Base-by-base conservation (phyloP, 2,797 vertebrate genomes). In the Sebastes vulpes region DNA sequence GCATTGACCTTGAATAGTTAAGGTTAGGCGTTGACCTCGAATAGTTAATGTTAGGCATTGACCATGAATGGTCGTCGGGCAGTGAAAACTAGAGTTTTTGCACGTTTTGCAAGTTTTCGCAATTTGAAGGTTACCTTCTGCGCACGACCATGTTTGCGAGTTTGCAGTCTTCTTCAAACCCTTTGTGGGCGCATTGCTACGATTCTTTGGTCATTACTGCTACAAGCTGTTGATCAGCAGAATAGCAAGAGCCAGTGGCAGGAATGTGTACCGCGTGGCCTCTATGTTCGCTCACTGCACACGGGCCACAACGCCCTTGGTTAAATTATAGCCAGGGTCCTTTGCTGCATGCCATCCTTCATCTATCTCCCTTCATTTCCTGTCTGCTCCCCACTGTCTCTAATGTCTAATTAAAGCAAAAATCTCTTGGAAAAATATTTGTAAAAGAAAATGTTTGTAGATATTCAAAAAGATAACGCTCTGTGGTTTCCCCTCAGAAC, bases 391-490 rank as follows among this genome's bases (percentile, higher is more conserved):
- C 56, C 58, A 61, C 48, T 64, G 60, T 64, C 59, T 72, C 21
- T 76, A 31, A 38, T 14, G 57, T 81, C 61, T 74, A 68, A 65
- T 64, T 79, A 71, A 61, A 6, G 6, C 25, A 14, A 75, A 32
- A 67, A 50, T 32, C 61, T 60, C 61, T 38, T 0, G 14, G 23
- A 65, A 52, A 75, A 46, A 67, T 16, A 32, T 69, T 12, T 66
- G 21, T 42, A 46, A 64, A 75, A 53, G 35, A 59, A 73, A 54
- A 58, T 59, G 23, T 81, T 75, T 78, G 66, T 57, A 12, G 53
- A 50, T 75, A 2, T 84, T 75, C 61, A 56, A 82, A 88, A 72
- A 20, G 50, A 75, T 23, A 29, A 59, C 3, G 1, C 48, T 76
- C 20, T 78, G 64, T 70, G 66, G n/a, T 72, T 70, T 53, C 35